Base-by-base conservation (phyloP, 1,140 invertebrate genomes). In the Ooceraea biroi region DNA sequence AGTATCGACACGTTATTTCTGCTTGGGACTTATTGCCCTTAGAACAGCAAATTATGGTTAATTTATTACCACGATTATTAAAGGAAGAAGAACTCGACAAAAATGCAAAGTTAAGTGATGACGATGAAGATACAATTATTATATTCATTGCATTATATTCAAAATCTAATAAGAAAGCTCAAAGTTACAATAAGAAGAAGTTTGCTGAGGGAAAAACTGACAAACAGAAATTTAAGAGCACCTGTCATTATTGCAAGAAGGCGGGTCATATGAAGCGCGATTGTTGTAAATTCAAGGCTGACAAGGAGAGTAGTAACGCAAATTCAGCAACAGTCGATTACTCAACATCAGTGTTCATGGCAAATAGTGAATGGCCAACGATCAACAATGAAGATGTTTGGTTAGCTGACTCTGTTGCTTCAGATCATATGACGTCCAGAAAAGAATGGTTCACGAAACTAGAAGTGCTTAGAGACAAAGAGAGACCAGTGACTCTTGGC, bases 1-100 rank as follows among this genome's bases (percentile, higher is more conserved):
- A 60, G 57, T 60, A 60, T 60, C 57, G 57, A 14, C 57, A 60
- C 17, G 57, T 60, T 60, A 30, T 60, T 30, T 60, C 57, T 60
- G 57, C 57, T 11, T 60, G 57, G 57, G 57, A 60, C 17, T 60
- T 12, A 25, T 60, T 60, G 12, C 3, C 57, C 17, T 19, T 1
- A 8, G 7, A 60, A 7, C 17, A 60, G 11, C 57, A 60, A 60
- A 60, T 19, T 60, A 60, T 60, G 57, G 57, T 12, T 60, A 60
- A 60, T 60, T 19, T 60, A 19, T 60, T 60, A 19, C 57, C 57
- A 60, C 57, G 57, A 11, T 14, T 60, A 60, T 60, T 60, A 30
- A 60, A 60, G 57, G 57, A 60, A 60, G 57, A 30, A 30, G 57
- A 60, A 60, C 57, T 60, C n/a, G 5, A 30, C n/a, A 60, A 60